phyloP scores from a whole-genome alignment of 2,888 invertebrate species.

The Pandemis cinnamomeana region DNA sequence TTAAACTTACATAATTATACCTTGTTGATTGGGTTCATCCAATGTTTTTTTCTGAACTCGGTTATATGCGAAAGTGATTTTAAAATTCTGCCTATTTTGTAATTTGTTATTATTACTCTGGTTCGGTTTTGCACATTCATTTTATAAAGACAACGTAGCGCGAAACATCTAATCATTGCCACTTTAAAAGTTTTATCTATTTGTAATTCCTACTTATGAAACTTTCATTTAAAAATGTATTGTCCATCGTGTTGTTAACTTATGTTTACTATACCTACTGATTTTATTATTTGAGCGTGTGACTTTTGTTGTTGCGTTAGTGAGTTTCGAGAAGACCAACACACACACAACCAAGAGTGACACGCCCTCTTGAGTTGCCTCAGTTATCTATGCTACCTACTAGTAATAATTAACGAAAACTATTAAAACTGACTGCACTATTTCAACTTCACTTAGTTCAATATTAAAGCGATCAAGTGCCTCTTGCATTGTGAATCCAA shows the following conservation, averaged over 20 bases:
- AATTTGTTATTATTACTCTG: too few relatives aligned
- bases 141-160: neutral
- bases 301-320: too few relatives aligned
- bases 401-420: neutral
- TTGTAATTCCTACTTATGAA: neutral
- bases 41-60: neutral
- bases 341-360: too few relatives aligned
- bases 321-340: too few relatives aligned
- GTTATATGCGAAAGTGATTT: neutral
- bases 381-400: neutral
- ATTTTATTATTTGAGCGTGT: too few relatives aligned
- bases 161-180: neutral
- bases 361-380: too few relatives aligned
- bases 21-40: neutral
- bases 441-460: slow-evolving; percentile 20
- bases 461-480: slow-evolving; percentile 33
- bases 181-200: neutral
- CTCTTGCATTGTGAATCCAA: slow-evolving; percentile 34
- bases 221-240: neutral
- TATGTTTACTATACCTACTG: too few relatives aligned
- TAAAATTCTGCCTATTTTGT: neutral
- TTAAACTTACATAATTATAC: neutral
- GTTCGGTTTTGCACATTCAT: neutral
- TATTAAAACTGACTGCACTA: slow-evolving; percentile 4
- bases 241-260: too few relatives aligned